phyloP scores from a whole-genome alignment of 2,797 vertebrate species.

The Spatula clypeata region DNA sequence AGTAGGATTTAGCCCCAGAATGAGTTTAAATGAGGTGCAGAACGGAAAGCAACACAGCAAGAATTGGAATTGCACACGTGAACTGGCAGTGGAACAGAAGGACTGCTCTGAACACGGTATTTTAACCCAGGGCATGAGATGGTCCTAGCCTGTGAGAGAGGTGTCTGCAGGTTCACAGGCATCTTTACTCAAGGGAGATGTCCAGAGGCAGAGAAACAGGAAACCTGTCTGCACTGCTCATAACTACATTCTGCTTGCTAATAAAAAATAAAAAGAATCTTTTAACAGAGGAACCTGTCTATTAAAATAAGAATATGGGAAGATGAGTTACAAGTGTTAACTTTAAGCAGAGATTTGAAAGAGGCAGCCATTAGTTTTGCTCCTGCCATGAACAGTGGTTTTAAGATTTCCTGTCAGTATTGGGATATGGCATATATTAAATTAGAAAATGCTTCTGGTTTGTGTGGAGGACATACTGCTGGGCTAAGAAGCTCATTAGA shows the following conservation, averaged over 20 bases:
- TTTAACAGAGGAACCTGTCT: neutral
- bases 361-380: neutral
- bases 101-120: neutral
- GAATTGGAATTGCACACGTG: neutral
- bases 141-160: neutral
- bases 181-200: neutral
- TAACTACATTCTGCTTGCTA: neutral
- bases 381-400: neutral
- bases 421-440: neutral
- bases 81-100: neutral
- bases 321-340: neutral
- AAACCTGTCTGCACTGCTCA: neutral
- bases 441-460: constrained; percentile 44
- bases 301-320: neutral
- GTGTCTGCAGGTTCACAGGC: neutral
- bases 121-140: neutral
- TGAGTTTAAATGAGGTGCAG: neutral
- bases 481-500: constrained; percentile 58
- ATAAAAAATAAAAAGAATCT: neutral
- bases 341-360: neutral
- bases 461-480: constrained; percentile 33
- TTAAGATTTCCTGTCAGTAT: constrained; percentile 31
- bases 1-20: neutral
- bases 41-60: neutral
- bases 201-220: neutral